Evolutionary conservation across 2,888 invertebrate genomes (phyloP).

Genomic region (Euproctis similis): DNA sequence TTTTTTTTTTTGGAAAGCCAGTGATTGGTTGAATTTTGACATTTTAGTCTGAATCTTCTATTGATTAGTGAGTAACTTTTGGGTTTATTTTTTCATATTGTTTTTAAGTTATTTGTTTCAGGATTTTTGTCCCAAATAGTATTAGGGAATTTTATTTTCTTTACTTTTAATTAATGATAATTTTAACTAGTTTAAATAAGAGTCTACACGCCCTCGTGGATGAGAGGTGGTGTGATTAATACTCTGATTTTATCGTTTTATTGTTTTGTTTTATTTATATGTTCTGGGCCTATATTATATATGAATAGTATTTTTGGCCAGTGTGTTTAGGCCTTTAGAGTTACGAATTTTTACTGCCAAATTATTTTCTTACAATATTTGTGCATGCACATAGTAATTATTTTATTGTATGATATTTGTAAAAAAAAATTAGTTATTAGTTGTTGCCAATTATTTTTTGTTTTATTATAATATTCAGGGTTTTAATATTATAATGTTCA

Average conservation of each 20-base stretch:
- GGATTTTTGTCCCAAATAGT: slow-evolving; percentile 76
- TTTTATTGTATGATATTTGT: slow-evolving; percentile 71
- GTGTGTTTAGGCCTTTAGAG: slow-evolving; percentile 71
- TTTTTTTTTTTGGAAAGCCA: slow-evolving; percentile 41
- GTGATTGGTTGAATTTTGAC: slow-evolving; percentile 55
- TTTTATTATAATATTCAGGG: slow-evolving; percentile 70
- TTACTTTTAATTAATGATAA: too few relatives aligned
- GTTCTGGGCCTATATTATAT: slow-evolving; percentile 71
- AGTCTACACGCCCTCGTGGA: slow-evolving; percentile 63
- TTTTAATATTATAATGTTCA: slow-evolving; percentile 71
- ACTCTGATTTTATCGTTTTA: slow-evolving; percentile 71
- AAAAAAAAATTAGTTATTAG: slow-evolving; percentile 72
- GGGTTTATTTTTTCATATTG: slow-evolving; percentile 73
- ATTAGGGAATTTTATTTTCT: slow-evolving; percentile 76
- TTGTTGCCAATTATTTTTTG: slow-evolving; percentile 73
- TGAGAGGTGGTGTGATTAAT: slow-evolving; percentile 69
- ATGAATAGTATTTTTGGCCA: slow-evolving; percentile 73
- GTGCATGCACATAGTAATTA: slow-evolving; percentile 75
- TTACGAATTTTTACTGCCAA: slow-evolving; percentile 76
- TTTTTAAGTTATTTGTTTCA: slow-evolving; percentile 75
- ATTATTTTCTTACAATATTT: slow-evolving; percentile 75
- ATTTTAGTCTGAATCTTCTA: slow-evolving; percentile 70
- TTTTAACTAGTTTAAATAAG: slow-evolving; percentile 65
- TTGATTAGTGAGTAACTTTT: slow-evolving; percentile 75
- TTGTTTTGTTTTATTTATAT: slow-evolving; percentile 68